Evolutionary conservation across 2,797 vertebrate genomes (phyloP).

Genomic region (Epinephelus awoara): DNA sequence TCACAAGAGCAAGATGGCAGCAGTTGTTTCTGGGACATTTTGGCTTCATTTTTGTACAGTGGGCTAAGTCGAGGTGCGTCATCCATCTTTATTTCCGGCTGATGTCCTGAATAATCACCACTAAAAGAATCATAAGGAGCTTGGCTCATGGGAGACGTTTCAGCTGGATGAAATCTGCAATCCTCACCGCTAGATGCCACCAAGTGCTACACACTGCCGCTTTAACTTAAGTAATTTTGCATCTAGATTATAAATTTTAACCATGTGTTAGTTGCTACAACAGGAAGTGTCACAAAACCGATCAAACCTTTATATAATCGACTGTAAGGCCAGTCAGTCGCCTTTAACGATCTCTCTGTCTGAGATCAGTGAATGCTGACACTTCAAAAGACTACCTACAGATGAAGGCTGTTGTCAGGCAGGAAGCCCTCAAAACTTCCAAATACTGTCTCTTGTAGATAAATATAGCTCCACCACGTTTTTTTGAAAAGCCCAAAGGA

Average conservation of each 20-base stretch:
- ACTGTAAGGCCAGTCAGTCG: neutral
- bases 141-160: too few species aligned
- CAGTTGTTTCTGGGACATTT: too few species aligned
- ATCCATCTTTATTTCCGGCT: too few species aligned
- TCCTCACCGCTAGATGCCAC: too few species aligned
- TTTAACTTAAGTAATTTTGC: neutral
- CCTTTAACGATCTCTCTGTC: conserved; percentile 5
- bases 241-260: neutral
- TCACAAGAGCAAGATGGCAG: too few species aligned
- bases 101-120: too few species aligned
- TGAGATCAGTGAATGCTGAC: conserved; percentile 28
- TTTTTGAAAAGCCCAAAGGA: conserved; percentile 66
- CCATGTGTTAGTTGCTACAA: neutral
- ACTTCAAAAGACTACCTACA: conserved; percentile 39
- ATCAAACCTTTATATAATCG: conserved; percentile 10
- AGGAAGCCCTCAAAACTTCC: conserved; percentile 55
- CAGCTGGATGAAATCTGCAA: too few species aligned
- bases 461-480: conserved; percentile 73
- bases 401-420: conserved; percentile 54
- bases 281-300: neutral
- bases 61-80: too few species aligned
- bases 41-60: too few species aligned
- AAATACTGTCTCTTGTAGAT: conserved; percentile 64
- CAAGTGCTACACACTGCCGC: too few species aligned
- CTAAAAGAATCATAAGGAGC: too few species aligned